Conservation (phyloP, 1,140 invertebrate species). For the Bursaphelenchus mucronatus region DNA sequence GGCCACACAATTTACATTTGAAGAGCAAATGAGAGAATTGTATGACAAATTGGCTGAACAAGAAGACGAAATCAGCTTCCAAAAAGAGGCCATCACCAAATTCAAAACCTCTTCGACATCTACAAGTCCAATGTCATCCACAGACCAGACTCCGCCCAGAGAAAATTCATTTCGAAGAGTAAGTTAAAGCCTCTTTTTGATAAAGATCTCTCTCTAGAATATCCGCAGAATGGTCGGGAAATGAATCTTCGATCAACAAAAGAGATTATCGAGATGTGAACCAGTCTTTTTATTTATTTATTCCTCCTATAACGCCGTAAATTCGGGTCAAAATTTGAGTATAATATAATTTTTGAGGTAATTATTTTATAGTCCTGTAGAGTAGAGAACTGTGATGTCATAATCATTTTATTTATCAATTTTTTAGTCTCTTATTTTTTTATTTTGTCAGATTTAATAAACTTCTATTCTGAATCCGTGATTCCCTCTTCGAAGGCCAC, state of each 20-base stretch:
- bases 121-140: neutral
- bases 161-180: conserved; percentile 11
- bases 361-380: too few species aligned
- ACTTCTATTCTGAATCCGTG: too few species aligned
- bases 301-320: too few species aligned
- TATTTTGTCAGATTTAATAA: too few species aligned
- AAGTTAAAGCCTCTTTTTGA: neutral
- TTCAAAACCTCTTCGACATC: neutral
- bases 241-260: neutral
- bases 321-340: too few species aligned
- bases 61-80: conserved; percentile 32
- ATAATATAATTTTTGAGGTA: too few species aligned
- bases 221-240: conserved; percentile 25
- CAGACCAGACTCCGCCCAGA: neutral
- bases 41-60: conserved; percentile 44
- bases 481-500: too few species aligned
- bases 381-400: too few species aligned
- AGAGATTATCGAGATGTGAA: too few species aligned
- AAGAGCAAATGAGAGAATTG: conserved; percentile 38
- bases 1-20: conserved; percentile 36
- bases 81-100: conserved; percentile 20
- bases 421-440: too few species aligned
- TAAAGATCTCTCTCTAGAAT: conserved; percentile 17
- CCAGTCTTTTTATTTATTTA: too few species aligned
- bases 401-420: too few species aligned